Evolutionary conservation across 1,140 invertebrate species (phyloP).

Genomic region (Caenorhabditis remanei): DNA sequence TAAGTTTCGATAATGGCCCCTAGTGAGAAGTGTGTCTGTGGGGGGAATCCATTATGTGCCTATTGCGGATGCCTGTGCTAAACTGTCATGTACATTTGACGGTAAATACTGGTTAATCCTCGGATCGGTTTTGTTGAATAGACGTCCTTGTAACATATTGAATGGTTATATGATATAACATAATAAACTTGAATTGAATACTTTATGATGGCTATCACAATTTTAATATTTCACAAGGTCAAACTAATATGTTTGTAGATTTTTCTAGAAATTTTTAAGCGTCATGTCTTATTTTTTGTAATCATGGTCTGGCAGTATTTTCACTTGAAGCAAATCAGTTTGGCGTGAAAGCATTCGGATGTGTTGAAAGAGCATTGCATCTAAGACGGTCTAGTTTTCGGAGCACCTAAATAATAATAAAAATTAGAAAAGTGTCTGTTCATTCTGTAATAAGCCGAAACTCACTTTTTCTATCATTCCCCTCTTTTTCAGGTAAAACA

Average conservation of each 20-base stretch:
- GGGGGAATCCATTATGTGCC: slow-evolving; percentile 45
- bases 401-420: slow-evolving; percentile 4
- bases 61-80: slow-evolving; percentile 51
- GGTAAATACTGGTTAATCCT: slow-evolving; percentile 51
- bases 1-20: slow-evolving; percentile 55
- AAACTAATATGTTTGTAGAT: not conserved
- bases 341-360: slow-evolving; percentile 37
- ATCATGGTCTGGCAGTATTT: not conserved
- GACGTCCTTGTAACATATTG: slow-evolving; percentile 43
- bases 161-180: not conserved
- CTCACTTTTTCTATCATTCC: not conserved
- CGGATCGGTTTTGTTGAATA: slow-evolving; percentile 20
- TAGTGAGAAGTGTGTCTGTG: slow-evolving; percentile 4
- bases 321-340: slow-evolving; percentile 42
- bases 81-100: slow-evolving; percentile 42
- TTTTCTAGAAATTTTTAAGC: not conserved
- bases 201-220: slow-evolving; percentile 16
- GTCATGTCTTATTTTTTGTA: not conserved
- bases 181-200: not conserved
- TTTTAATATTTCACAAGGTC: not conserved
- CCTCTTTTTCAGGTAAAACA: slow-evolving; percentile 17
- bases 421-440: not conserved
- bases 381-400: slow-evolving; percentile 2
- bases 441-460: not conserved
- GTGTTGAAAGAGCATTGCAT: slow-evolving; percentile 17